phyloP scores from a whole-genome alignment of 1,140 invertebrate genomes.

The Drosophila eugracilis region DNA sequence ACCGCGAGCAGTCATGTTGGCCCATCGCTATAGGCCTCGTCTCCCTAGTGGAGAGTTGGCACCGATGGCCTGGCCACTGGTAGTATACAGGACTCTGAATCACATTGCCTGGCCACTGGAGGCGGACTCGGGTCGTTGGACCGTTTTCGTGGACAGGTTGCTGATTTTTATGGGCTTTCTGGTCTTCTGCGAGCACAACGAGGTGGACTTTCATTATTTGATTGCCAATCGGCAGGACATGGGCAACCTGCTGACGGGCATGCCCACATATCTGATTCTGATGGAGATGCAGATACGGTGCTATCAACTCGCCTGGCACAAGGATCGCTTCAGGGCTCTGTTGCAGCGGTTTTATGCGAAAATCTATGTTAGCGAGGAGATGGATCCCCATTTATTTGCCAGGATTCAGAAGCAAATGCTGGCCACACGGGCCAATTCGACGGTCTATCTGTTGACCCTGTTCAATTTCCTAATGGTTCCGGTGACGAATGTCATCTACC shows the following conservation, averaged over 20 bases:
- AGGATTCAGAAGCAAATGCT: conserved; percentile 56
- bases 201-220: conserved; percentile 65
- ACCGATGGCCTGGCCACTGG: conserved; percentile 59
- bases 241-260: conserved; percentile 63
- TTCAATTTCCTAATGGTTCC: conserved; percentile 58
- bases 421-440: conserved; percentile 55
- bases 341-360: conserved; percentile 64
- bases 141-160: conserved; percentile 29
- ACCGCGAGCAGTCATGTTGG: conserved; percentile 14
- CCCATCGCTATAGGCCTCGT: conserved; percentile 53
- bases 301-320: conserved; percentile 60
- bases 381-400: conserved; percentile 32
- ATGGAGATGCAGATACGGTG: conserved; percentile 67
- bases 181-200: conserved; percentile 52
- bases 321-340: conserved; percentile 51
- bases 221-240: conserved; percentile 52
- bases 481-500: conserved; percentile 53
- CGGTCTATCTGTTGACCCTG: conserved; percentile 56
- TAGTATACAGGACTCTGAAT: conserved; percentile 56
- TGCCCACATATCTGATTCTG: conserved; percentile 67
- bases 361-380: conserved; percentile 53
- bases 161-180: conserved; percentile 57
- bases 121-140: conserved; percentile 31
- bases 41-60: conserved; percentile 45
- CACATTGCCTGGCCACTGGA: conserved; percentile 68